These are phyloP conservation scores for Cryptoprocta ferox DNA, from an alignment of 2,797 vertebrate species.

Conservation along the genomic window DNA sequence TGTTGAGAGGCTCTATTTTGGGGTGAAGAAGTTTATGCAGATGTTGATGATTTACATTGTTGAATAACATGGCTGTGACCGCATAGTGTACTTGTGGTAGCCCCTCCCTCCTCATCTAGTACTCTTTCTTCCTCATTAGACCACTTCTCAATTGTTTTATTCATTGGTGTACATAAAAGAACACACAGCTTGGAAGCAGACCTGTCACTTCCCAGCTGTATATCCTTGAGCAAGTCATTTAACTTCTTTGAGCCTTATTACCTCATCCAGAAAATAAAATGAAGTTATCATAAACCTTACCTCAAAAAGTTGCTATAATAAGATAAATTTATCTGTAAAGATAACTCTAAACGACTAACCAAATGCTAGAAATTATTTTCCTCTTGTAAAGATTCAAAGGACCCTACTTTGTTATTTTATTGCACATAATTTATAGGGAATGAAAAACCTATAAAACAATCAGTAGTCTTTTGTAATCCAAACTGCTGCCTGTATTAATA, in stretches of 20 bases:
- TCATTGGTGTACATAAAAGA: not conserved
- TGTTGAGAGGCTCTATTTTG: not conserved
- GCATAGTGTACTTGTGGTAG: not conserved
- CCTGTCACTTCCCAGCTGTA: not conserved
- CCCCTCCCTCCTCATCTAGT: not conserved
- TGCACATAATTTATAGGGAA: not conserved
- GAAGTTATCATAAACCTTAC: not conserved
- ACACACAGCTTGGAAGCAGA: not conserved
- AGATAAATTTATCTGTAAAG: not conserved
- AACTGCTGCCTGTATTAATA: not conserved
- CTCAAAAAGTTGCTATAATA: not conserved
- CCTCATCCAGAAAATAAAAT: conserved; percentile 15
- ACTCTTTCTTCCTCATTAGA: not conserved
- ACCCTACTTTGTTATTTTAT: not conserved
- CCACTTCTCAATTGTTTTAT: not conserved
- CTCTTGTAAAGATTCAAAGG: not conserved
- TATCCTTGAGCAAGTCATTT: not conserved
- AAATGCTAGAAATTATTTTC: not conserved
- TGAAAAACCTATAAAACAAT: not conserved
- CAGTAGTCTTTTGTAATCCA: not conserved
- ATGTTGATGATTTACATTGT: not conserved
- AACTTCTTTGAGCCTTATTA: not conserved
- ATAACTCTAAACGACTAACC: not conserved
- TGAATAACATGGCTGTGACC: not conserved
- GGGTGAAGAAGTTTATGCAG: not conserved